These are phyloP conservation scores for Cariama cristata DNA, from an alignment of 2,113 vertebrate species.

Conservation along the genomic window DNA sequence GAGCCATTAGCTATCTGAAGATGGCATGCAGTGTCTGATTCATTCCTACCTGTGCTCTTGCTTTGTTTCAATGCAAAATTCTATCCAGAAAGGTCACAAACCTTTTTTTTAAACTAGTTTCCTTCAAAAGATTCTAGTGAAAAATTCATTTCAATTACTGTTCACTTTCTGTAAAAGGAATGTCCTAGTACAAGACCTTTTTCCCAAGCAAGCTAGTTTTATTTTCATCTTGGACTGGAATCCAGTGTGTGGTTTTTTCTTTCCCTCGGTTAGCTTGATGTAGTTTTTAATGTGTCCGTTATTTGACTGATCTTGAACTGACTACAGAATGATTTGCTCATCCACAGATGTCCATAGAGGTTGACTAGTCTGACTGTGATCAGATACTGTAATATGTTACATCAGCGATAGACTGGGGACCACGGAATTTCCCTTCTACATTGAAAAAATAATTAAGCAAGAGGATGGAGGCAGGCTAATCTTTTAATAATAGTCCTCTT, in stretches of 20 bases:
- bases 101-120: neutral
- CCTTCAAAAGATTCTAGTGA: neutral
- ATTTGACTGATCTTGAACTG: neutral
- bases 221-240: neutral
- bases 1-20: neutral
- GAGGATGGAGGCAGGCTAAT: neutral
- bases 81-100: neutral
- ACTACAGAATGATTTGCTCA: neutral
- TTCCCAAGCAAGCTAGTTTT: neutral
- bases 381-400: neutral
- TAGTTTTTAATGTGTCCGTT: neutral
- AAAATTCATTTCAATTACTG: neutral
- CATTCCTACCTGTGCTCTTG: neutral
- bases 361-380: neutral
- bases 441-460: slow-evolving; percentile 5
- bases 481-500: slow-evolving; percentile 30
- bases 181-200: neutral
- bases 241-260: neutral
- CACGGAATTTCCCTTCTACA: neutral
- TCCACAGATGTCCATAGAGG: neutral
- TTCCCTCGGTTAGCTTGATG: neutral
- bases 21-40: neutral
- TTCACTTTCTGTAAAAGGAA: neutral
- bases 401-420: neutral
- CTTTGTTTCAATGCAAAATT: neutral